A percentile compares a stretch with the other conserved stretches of the same genome.
These are phyloP conservation scores for Phenganax subtilis DNA, from an alignment of 92 coral and sea anemone genomes.

Conservation along the genomic window DNA sequence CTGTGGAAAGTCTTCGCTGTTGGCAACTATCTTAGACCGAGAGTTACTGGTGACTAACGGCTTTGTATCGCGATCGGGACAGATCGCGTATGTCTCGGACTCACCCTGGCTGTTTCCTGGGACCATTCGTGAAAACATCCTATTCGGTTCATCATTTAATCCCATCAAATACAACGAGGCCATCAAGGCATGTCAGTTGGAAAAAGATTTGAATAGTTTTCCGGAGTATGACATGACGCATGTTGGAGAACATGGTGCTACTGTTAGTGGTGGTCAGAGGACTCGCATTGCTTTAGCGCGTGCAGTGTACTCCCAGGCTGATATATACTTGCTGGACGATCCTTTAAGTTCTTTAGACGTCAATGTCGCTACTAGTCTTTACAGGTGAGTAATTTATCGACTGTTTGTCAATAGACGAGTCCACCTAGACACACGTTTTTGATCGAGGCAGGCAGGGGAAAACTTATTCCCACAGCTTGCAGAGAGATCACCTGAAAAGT, in stretches of 20 bases:
- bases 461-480: no score
- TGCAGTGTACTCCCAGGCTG: constrained; percentile 33
- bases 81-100: constrained; percentile 29
- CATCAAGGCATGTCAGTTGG: constrained; percentile 28
- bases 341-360: constrained; percentile 41
- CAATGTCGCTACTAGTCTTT: constrained; percentile 34
- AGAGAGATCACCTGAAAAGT: no score
- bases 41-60: constrained; percentile 28
- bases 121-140: constrained; percentile 38
- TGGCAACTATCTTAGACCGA: constrained; percentile 14
- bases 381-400: not conserved
- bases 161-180: not conserved
- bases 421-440: no score
- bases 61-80: constrained; percentile 7
- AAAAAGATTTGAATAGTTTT: constrained; percentile 21
- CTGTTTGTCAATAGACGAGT: not conserved
- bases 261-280: constrained; percentile 47
- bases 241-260: constrained; percentile 41
- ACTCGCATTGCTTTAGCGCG: constrained; percentile 43
- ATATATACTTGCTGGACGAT: constrained; percentile 43
- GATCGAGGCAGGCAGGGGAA: no score
- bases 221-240: constrained; percentile 19
- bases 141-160: constrained; percentile 26
- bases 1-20: constrained; percentile 35
- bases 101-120: constrained; percentile 39